A percentile compares a stretch with the other conserved stretches of the same genome.
Evolutionary conservation across 2,113 vertebrate genomes (phyloP).

Genomic region (Microtus ochrogaster): DNA sequence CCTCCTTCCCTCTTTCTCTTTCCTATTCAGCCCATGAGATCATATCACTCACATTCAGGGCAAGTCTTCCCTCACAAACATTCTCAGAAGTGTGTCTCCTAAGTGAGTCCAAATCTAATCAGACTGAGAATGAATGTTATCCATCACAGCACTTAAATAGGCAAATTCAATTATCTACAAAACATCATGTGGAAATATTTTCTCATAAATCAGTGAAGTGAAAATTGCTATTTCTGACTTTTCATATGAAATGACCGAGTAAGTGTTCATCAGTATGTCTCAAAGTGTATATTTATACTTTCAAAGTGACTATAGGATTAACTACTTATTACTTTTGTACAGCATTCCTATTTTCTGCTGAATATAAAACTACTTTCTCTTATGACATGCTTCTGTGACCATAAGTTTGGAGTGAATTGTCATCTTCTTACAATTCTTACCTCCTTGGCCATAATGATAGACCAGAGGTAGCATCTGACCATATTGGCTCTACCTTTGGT

Average conservation of each 20-base stretch:
- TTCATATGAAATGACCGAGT: slow-evolving; percentile 45
- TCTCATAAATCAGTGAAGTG: slow-evolving; percentile 16
- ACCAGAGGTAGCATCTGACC: background rate
- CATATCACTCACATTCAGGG: background rate
- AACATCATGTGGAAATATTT: slow-evolving; percentile 38
- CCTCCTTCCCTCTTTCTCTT: background rate
- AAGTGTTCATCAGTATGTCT: slow-evolving; percentile 29
- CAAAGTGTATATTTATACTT: slow-evolving; percentile 54
- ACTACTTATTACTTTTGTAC: slow-evolving; percentile 6
- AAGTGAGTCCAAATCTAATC: background rate
- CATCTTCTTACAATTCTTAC: slow-evolving; percentile 27
- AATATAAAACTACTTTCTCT: slow-evolving; percentile 40
- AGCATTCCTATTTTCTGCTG: background rate
- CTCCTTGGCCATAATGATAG: background rate
- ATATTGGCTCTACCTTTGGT: background rate
- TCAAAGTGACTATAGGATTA: slow-evolving; percentile 34
- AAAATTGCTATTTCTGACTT: slow-evolving; percentile 49
- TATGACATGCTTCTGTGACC: slow-evolving; percentile 10
- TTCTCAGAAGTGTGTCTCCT: background rate
- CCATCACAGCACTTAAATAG: background rate
- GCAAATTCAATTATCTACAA: slow-evolving; percentile 31
- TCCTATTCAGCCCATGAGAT: background rate
- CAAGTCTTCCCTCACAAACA: background rate
- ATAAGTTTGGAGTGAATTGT: background rate
- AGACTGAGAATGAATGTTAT: background rate